phyloP scores from a whole-genome alignment of 2,113 vertebrate genomes.

The Chaetops frenatus region DNA sequence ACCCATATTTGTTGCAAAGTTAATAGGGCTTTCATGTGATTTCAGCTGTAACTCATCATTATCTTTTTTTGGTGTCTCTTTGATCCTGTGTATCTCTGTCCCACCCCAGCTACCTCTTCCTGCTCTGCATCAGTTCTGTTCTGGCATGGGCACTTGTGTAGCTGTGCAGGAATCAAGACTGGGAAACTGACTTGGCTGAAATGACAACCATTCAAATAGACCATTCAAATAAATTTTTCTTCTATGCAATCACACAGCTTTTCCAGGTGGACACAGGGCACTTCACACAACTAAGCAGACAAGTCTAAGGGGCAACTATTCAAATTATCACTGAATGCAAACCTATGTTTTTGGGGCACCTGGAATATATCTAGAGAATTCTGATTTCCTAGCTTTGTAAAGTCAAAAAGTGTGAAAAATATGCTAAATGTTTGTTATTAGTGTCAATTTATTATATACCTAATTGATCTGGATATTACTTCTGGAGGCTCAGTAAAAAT shows the following conservation, averaged over 20 bases:
- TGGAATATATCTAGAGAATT: not conserved
- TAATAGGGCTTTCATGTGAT: not conserved
- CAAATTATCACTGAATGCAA: not conserved
- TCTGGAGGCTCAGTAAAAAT: not conserved
- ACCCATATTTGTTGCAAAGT: not conserved
- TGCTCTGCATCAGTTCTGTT: not conserved
- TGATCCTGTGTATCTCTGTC: not conserved
- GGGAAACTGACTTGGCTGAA: not conserved
- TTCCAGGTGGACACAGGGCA: not conserved
- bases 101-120: not conserved
- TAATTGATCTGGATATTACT: not conserved
- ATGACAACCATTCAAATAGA: not conserved
- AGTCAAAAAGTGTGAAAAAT: not conserved
- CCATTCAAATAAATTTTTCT: not conserved
- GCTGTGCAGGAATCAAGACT: not conserved
- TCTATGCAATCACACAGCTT: not conserved
- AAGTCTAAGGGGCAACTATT: not conserved
- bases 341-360: fast-evolving
- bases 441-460: not conserved
- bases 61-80: not conserved
- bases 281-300: not conserved
- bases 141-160: not conserved
- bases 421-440: not conserved
- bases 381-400: not conserved
- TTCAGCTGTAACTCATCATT: not conserved